Evolutionary conservation across 2,888 invertebrate genomes (phyloP).

Genomic region (Allygus modestus): DNA sequence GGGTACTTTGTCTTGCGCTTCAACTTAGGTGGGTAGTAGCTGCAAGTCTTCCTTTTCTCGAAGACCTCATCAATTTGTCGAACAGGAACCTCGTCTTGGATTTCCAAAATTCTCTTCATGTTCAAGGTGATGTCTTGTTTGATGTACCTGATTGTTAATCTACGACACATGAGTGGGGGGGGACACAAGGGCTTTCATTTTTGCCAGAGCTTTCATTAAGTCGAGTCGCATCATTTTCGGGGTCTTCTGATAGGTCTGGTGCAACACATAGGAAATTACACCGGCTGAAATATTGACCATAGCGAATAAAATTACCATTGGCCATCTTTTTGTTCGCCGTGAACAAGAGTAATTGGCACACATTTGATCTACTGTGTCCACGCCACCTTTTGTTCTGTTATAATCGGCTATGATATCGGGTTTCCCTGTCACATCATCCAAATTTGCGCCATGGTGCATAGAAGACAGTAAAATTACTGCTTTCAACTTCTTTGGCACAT

Average conservation of each 20-base stretch:
- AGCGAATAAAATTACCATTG: constrained; percentile 62
- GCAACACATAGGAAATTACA: constrained; percentile 38
- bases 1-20: constrained; percentile 55
- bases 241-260: neutral
- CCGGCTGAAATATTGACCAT: constrained; percentile 62
- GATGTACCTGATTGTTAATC: constrained; percentile 19
- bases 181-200: neutral
- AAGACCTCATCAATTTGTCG: neutral
- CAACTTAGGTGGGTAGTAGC: constrained; percentile 29
- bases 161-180: constrained; percentile 31
- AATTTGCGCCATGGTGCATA: constrained; percentile 61
- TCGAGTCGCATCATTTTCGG: constrained; percentile 2
- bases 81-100: constrained; percentile 1
- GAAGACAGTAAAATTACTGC: constrained; percentile 63
- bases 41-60: constrained; percentile 49
- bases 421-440: constrained; percentile 50
- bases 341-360: constrained; percentile 59
- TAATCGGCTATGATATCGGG: constrained; percentile 63
- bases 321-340: constrained; percentile 62
- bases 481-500: constrained; percentile 61
- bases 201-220: constrained; percentile 50
- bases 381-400: constrained; percentile 64
- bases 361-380: constrained; percentile 62
- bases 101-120: constrained; percentile 49
- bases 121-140: constrained; percentile 16